Percentiles rank a stretch among this genome's conserved stretches.
Evolutionary conservation across 2,888 invertebrate genomes (phyloP).

Genomic region (Sturmia bella): DNA sequence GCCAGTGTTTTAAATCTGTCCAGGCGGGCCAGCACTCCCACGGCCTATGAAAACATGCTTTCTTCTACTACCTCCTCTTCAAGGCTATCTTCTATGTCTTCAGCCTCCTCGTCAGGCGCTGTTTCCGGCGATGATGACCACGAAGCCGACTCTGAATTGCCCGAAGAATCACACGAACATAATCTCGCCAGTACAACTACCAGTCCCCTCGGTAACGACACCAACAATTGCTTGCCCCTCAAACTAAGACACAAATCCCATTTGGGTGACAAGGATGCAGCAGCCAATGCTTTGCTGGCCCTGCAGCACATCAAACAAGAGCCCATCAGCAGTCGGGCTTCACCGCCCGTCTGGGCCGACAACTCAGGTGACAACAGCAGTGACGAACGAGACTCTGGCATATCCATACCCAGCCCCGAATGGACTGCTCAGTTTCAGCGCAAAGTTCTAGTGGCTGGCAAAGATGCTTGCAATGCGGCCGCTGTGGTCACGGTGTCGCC

Average conservation of each 20-base stretch:
- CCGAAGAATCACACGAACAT: conserved; percentile 65
- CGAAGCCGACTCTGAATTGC: conserved; percentile 60
- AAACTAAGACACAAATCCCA: conserved; percentile 96
- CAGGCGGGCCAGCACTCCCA: conserved; percentile 86
- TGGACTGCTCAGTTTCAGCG: conserved; percentile 80
- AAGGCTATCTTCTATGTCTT: conserved; percentile 81
- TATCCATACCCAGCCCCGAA: conserved; percentile 86
- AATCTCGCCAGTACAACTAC: conserved; percentile 71
- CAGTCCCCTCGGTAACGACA: conserved; percentile 81
- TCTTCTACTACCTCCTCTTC: conserved; percentile 86
- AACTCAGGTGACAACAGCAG: conserved; percentile 90
- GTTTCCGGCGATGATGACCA: conserved; percentile 82
- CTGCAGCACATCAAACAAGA: conserved; percentile 94
- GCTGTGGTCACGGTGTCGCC: conserved; percentile 64
- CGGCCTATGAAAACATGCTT: conserved; percentile 86
- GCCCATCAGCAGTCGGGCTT: conserved; percentile 85
- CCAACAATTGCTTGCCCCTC: conserved; percentile 91
- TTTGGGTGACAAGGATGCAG: conserved; percentile 94
- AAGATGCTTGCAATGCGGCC: conserved; percentile 54
- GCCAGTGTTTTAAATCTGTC: conserved; percentile 88
- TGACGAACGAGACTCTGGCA: conserved; percentile 94
- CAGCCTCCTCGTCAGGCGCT: conserved; percentile 86
- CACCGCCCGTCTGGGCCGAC: conserved; percentile 92
- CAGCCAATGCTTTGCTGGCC: conserved; percentile 90
- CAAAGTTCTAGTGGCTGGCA: conserved; percentile 73